These are phyloP conservation scores for Lasioglossum villosulum DNA, from an alignment of 2,888 invertebrate species.

Conservation along the genomic window DNA sequence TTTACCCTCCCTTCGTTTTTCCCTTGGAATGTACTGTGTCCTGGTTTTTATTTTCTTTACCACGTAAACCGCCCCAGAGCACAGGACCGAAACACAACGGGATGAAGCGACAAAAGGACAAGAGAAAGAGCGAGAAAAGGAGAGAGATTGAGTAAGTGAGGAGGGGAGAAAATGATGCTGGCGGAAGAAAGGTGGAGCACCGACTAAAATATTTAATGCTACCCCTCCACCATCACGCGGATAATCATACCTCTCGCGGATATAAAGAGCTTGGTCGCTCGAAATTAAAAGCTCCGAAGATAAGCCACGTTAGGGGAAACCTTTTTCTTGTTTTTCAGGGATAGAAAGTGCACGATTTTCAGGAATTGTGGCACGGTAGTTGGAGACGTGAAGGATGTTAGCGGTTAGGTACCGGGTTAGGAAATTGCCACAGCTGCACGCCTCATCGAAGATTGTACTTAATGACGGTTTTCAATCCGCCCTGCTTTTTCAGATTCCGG, in stretches of 20 bases:
- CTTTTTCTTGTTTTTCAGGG: constrained; percentile 40
- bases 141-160: not conserved
- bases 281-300: constrained; percentile 78
- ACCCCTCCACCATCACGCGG: constrained; percentile 66
- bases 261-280: constrained; percentile 73
- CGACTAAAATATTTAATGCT: constrained; percentile 80
- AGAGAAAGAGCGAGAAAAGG: not conserved
- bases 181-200: constrained; percentile 7
- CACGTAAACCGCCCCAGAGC: not conserved
- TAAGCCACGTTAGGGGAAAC: constrained; percentile 66
- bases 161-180: not conserved
- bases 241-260: constrained; percentile 78
- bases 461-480: constrained; percentile 61
- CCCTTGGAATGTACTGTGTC: constrained; percentile 7
- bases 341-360: constrained; percentile 49
- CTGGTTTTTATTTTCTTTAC: constrained; percentile 52
- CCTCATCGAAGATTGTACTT: constrained; percentile 59
- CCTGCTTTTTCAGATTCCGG: constrained; percentile 53
- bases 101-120: not conserved
- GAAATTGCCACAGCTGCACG: constrained; percentile 50
- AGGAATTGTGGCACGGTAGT: not conserved
- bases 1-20: not conserved
- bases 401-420: constrained; percentile 7
- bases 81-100: not conserved
- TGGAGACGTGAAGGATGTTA: not conserved